Conservation (phyloP, 2,113 vertebrate genomes). For the Pholis gunnellus region DNA sequence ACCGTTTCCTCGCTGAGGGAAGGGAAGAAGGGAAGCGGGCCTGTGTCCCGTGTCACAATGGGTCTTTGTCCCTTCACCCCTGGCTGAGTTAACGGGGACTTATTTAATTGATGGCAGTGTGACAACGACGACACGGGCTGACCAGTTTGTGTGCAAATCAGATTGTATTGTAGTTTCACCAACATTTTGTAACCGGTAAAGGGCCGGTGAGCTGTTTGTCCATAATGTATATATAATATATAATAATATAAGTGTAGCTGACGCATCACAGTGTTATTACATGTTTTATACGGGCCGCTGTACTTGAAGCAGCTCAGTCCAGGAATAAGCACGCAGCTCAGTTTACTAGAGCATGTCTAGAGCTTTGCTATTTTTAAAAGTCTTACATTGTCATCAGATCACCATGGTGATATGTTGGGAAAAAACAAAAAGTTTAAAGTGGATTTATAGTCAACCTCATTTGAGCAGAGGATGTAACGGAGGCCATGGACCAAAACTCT, state of each 20-base stretch:
- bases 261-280: background rate
- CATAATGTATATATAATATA: background rate
- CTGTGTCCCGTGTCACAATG: constrained; percentile 77
- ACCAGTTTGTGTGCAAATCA: constrained; percentile 51
- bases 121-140: constrained; percentile 42
- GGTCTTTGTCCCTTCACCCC: constrained; percentile 77
- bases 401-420: constrained; percentile 23
- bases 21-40: constrained; percentile 66
- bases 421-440: background rate
- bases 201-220: background rate
- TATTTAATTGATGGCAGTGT: constrained; percentile 76
- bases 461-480: background rate
- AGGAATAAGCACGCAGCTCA: constrained; percentile 5
- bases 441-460: background rate
- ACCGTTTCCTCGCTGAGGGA: constrained; percentile 74
- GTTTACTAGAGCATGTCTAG: constrained; percentile 31
- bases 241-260: background rate
- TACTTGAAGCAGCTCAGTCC: constrained; percentile 24
- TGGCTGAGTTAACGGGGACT: constrained; percentile 79
- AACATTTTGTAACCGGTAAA: background rate
- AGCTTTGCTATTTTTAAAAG: constrained; percentile 40
- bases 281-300: constrained; percentile 7
- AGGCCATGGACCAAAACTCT: background rate
- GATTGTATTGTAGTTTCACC: background rate
- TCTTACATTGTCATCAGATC: constrained; percentile 12